Conservation (phyloP, 2,888 invertebrate species). For the Helicoverpa assulta region DNA sequence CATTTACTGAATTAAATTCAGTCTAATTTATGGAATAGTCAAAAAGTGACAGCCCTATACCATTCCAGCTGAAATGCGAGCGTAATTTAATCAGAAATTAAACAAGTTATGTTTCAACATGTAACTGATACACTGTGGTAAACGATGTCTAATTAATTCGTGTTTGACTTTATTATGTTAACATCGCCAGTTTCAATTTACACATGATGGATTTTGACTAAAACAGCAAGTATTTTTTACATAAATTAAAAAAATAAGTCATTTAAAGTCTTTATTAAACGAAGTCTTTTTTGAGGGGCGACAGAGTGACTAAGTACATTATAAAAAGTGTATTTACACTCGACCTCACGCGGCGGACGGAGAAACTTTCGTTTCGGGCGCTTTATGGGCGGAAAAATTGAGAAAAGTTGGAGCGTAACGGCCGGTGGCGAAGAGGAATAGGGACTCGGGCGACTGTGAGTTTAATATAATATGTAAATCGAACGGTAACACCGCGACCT, state of each 20-base stretch:
- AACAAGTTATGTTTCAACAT: conserved; percentile 49
- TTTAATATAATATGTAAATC: conserved; percentile 91
- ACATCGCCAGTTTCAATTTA: conserved; percentile 46
- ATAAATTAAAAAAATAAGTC: conserved; percentile 21
- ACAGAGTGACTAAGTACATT: conserved; percentile 88
- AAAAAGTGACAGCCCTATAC: conserved; percentile 22
- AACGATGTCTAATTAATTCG: conserved; percentile 54
- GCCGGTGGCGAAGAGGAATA: conserved; percentile 85
- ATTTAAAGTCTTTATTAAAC: conserved; percentile 78
- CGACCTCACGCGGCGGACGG: conserved; percentile 87
- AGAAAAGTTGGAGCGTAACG: conserved; percentile 90
- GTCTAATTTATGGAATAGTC: conserved; percentile 20
- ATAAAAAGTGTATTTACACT: conserved; percentile 89
- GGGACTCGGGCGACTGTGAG: conserved; percentile 79
- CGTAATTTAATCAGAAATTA: conserved; percentile 47
- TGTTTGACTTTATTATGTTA: conserved; percentile 50
- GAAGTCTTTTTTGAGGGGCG: conserved; percentile 78
- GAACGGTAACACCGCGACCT: conserved; percentile 86
- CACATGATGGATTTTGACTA: conserved; percentile 26
- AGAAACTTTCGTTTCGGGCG: conserved; percentile 87
- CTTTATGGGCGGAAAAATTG: conserved; percentile 90
- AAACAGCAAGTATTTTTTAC: conserved; percentile 12
- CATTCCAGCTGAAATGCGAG: conserved; percentile 34
- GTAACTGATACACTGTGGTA: conserved; percentile 50
- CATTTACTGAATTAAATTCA: background rate